Evolutionary conservation across 2,113 vertebrate species (phyloP).

Genomic region (Xiphophorus hellerii): DNA sequence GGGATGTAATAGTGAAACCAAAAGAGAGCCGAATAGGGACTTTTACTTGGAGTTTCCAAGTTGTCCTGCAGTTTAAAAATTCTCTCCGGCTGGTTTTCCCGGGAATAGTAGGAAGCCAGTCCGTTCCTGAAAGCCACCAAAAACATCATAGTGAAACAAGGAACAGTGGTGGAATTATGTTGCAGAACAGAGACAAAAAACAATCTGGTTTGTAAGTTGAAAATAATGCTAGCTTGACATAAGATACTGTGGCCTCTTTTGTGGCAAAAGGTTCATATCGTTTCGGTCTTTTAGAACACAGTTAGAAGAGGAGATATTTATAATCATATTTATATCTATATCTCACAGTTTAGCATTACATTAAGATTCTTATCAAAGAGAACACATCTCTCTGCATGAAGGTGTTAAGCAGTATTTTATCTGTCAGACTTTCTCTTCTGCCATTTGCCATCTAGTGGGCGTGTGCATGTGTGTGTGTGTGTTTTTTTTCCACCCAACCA

Average conservation of each 20-base stretch:
- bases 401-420: background rate
- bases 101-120: background rate
- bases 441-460: background rate
- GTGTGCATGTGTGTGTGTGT: background rate
- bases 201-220: background rate
- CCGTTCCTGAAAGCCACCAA: background rate
- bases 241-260: background rate
- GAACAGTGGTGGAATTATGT: background rate
- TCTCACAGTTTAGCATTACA: background rate
- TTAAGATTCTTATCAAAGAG: background rate
- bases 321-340: no score
- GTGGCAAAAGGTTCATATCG: background rate
- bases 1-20: conserved; percentile 19
- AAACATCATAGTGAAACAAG: background rate
- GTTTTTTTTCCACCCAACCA: conserved; percentile 19
- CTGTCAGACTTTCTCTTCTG: conserved; percentile 11
- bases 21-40: conserved; percentile 5
- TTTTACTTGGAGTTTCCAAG: conserved; percentile 15
- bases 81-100: background rate
- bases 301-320: background rate
- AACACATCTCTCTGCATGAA: background rate
- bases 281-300: background rate
- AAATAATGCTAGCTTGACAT: background rate
- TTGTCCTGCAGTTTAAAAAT: background rate
- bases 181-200: background rate